A percentile compares a stretch with the other conserved stretches of the same genome.
phyloP scores from a whole-genome alignment of 2,113 vertebrate genomes.

The Murina feae region DNA sequence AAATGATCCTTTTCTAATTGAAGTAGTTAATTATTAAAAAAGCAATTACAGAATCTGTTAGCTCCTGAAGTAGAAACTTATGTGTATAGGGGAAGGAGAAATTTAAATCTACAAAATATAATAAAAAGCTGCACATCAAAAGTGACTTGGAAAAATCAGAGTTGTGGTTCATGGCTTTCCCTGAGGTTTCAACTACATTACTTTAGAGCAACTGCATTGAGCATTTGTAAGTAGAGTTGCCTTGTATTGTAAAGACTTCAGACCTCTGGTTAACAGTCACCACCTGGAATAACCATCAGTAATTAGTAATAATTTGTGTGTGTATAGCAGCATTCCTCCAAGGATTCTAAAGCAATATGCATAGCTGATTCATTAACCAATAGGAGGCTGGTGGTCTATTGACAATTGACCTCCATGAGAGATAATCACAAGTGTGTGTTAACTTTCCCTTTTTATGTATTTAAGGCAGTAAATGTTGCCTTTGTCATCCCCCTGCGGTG shows the following conservation, averaged over 20 bases:
- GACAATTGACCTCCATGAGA: rapidly evolving
- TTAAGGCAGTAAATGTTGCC: rapidly evolving
- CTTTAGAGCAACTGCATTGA: neutral
- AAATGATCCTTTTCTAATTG: neutral
- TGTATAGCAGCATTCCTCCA: neutral
- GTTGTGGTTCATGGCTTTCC: rapidly evolving
- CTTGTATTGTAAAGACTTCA: neutral
- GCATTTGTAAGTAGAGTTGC: neutral
- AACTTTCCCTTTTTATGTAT: rapidly evolving
- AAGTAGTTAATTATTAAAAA: conserved; percentile 29
- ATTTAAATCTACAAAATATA: neutral
- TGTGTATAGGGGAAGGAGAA: neutral
- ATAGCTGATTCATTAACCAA: neutral
- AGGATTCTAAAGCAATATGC: neutral
- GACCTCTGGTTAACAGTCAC: neutral
- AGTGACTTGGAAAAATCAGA: neutral
- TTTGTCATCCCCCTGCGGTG: rapidly evolving
- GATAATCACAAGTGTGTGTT: rapidly evolving
- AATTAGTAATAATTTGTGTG: neutral
- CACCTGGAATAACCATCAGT: neutral
- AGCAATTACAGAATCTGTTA: neutral
- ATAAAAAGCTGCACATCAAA: neutral
- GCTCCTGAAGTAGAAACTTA: neutral
- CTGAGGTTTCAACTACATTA: neutral
- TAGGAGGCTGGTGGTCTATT: neutral